Conservation (phyloP, 2,113 vertebrate genomes). For the Coturnix japonica region DNA sequence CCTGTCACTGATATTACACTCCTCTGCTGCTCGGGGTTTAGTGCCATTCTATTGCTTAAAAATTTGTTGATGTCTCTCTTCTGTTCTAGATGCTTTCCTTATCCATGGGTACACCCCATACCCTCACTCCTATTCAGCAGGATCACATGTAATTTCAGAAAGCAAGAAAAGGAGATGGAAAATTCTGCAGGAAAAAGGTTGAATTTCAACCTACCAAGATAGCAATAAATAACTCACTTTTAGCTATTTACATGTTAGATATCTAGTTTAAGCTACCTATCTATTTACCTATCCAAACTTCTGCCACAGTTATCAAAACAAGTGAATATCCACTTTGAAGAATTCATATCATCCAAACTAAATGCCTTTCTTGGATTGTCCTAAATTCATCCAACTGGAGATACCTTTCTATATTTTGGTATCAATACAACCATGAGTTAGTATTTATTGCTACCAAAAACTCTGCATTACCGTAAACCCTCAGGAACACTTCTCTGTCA, state of each 20-base stretch:
- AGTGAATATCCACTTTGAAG: neutral
- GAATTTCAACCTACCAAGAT: neutral
- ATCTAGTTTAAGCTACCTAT: neutral
- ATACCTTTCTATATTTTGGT: neutral
- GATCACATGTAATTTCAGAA: neutral
- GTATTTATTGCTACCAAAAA: neutral
- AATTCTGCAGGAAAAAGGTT: neutral
- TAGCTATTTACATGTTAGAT: neutral
- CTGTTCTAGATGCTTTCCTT: neutral
- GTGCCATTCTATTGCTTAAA: neutral
- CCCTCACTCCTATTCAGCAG: neutral
- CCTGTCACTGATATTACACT: neutral
- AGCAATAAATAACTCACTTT: neutral
- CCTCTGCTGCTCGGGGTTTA: neutral
- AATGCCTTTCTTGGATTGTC: neutral
- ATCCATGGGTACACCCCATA: neutral
- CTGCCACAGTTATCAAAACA: neutral
- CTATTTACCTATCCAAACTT: neutral
- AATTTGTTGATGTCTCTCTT: neutral
- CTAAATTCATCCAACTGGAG: neutral
- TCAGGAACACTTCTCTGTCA: neutral
- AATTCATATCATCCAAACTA: neutral
- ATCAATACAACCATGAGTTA: neutral
- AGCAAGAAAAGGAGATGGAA: neutral
- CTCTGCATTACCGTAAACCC: neutral